Evolutionary conservation across 2,888 invertebrate species (phyloP), one percentile per base, ranked within the genome.

Genomic region (Meandrusa payeni): DNA sequence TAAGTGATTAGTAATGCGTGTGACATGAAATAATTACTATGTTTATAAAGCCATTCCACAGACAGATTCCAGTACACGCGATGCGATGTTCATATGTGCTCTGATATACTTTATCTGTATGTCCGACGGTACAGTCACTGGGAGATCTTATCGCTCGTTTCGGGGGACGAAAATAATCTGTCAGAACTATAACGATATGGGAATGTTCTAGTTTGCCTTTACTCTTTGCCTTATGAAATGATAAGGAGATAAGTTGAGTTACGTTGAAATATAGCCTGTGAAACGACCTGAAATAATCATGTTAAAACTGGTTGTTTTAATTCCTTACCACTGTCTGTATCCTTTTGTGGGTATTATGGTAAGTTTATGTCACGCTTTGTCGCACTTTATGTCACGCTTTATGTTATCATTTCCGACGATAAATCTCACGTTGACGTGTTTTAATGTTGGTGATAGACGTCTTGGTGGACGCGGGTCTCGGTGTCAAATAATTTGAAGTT

Each of bases 141-240:
- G 7, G 11, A 36, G 42, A 42, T 42, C 29, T 36, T 36, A 42
- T 37, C 29, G 15, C 10, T 5, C 23, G 6, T 29, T 37, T 43
- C 31, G 36, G 12, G 29, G 20, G 37, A 37, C 12, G 26, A 43
- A 43, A 32, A 31, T 43, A 37, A 31, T 43, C 24, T 43, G 42
- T 43, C 37, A 26, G 12, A 26, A 41, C 26, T 20, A 27, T 9
- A 33, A 28, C 23, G 22, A 33, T 28, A 27, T 34, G 28, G 2
- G 24, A 36, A 42, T 42, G 24, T 19, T 22, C 36, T 42, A 29
- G 42, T 23, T 29, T 22, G 23, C 5, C 9, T 33, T 32, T 20
- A 40, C 9, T 12, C 20, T 28, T 17, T 22, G 27, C n/a, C 20
- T 19, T 26, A 32, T 40, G 12, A 19, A 40, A 32, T 40, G 40